Evolutionary conservation across 2,113 vertebrate genomes (phyloP).

Genomic region (Mohoua ochrocephala): DNA sequence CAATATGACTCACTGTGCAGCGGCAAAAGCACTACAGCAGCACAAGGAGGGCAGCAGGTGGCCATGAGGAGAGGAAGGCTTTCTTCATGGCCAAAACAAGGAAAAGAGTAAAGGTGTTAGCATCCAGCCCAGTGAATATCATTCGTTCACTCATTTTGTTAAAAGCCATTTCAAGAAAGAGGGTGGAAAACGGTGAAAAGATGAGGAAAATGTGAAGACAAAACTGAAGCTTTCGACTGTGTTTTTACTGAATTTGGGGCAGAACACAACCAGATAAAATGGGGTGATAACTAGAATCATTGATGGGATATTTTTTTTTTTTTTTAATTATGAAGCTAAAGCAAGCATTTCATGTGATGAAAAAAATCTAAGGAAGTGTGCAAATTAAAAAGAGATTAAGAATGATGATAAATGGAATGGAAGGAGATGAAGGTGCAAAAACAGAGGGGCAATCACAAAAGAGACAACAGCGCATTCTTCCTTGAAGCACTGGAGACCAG

Average conservation of each 20-base stretch:
- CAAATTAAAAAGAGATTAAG: background rate
- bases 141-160: background rate
- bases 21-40: background rate
- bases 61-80: background rate
- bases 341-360: background rate
- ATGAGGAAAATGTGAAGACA: background rate
- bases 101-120: background rate
- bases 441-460: background rate
- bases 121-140: background rate
- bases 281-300: background rate
- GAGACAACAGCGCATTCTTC: background rate
- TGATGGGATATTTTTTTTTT: accelerated
- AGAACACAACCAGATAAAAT: background rate
- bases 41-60: background rate
- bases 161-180: background rate
- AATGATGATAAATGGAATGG: background rate
- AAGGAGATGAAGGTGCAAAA: background rate
- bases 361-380: background rate
- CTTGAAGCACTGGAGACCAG: background rate
- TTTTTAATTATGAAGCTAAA: background rate
- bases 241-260: background rate
- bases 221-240: background rate
- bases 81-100: background rate
- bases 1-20: background rate
- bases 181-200: background rate